Percentiles rank a stretch among this genome's conserved stretches.
These are phyloP conservation scores for Neotragus moschatus DNA, from an alignment of 2,113 vertebrate genomes.

Conservation along the genomic window DNA sequence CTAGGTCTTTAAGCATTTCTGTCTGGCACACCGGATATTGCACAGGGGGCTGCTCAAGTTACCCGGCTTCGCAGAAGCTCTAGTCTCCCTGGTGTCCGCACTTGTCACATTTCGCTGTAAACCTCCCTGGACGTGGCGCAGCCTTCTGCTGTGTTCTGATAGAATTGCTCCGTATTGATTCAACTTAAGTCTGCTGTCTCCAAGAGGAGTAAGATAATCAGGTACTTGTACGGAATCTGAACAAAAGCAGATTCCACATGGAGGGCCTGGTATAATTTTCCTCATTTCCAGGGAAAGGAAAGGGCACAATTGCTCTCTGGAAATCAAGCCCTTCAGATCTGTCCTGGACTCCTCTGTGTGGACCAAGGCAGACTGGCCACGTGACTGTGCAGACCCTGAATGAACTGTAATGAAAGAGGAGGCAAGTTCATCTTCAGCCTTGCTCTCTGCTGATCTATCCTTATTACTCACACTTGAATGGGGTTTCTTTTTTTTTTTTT, in stretches of 20 bases:
- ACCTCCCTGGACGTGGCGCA: background rate
- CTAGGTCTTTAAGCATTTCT: conserved; percentile 75
- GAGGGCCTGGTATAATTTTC: background rate
- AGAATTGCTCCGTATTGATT: background rate
- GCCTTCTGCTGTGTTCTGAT: background rate
- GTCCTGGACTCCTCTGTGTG: background rate
- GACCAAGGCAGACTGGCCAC: background rate
- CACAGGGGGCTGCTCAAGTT: conserved; percentile 73
- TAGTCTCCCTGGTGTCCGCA: background rate
- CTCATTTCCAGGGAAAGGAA: background rate
- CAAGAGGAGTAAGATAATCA: background rate
- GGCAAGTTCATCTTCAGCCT: background rate
- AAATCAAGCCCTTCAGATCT: background rate
- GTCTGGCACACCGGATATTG: conserved; percentile 81
- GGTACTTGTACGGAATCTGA: background rate
- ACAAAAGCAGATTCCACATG: background rate
- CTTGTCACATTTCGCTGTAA: conserved; percentile 30
- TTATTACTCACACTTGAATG: background rate
- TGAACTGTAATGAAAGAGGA: background rate
- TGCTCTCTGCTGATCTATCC: background rate
- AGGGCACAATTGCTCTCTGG: background rate
- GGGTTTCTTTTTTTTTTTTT: background rate
- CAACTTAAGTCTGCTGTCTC: background rate
- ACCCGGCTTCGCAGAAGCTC: conserved; percentile 65
- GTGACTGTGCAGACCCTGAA: background rate